Conservation (phyloP, 2,888 invertebrate species). For the Silvanus unidentatus region DNA sequence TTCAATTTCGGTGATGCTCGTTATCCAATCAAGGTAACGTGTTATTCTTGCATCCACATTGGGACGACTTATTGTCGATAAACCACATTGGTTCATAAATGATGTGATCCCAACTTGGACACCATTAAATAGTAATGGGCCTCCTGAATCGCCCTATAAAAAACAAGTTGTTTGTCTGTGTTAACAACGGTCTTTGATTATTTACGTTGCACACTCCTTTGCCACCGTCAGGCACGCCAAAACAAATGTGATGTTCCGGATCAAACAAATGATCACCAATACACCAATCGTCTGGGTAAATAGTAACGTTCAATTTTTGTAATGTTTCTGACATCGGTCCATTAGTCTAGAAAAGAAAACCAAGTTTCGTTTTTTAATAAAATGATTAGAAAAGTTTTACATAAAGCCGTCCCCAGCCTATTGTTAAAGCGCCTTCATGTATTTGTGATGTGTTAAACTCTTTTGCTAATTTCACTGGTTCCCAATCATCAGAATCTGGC, state of each 20-base stretch:
- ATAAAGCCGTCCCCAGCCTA: constrained; percentile 23
- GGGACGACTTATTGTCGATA: constrained; percentile 7
- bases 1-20: background rate
- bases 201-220: constrained; percentile 16
- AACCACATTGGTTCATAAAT: constrained; percentile 15
- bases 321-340: constrained; percentile 11
- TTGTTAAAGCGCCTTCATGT: constrained; percentile 11
- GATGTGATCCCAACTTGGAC: constrained; percentile 18
- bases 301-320: constrained; percentile 13
- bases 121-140: constrained; percentile 11
- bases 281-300: constrained; percentile 12
- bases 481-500: constrained; percentile 13
- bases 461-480: constrained; percentile 11
- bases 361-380: background rate
- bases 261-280: constrained; percentile 4
- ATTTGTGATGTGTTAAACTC: constrained; percentile 9
- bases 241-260: constrained; percentile 13
- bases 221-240: constrained; percentile 12
- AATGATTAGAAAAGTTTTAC: no score
- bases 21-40: constrained; percentile 15
- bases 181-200: no score
- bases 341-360: constrained; percentile 12
- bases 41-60: constrained; percentile 16
- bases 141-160: constrained; percentile 18
- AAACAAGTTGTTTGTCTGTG: background rate